These are phyloP conservation scores for Sus cebifrons DNA, from an alignment of 2,797 vertebrate species.

Conservation along the genomic window DNA sequence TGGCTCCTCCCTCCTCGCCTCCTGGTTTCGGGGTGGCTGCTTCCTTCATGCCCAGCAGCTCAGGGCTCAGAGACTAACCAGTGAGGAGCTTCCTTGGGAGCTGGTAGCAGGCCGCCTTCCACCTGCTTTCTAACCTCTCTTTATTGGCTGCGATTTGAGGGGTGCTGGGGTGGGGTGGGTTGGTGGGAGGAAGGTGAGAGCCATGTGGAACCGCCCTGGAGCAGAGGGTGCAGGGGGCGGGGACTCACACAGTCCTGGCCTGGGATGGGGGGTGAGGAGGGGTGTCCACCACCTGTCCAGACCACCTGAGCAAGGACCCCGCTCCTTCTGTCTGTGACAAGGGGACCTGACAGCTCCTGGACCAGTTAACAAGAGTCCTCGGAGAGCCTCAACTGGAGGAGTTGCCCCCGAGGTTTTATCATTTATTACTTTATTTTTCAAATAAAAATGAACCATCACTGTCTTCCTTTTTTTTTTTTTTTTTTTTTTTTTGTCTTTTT, in stretches of 20 bases:
- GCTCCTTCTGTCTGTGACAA: accelerated
- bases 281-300: background rate
- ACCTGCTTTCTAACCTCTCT: background rate
- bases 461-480: no score
- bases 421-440: background rate
- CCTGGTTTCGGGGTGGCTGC: conserved; percentile 14
- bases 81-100: background rate
- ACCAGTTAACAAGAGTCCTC: background rate
- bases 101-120: background rate
- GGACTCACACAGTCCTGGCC: background rate
- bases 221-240: background rate
- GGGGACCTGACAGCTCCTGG: background rate
- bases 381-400: background rate
- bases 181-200: no score
- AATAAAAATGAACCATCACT: background rate
- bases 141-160: background rate
- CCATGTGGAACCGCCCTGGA: no score
- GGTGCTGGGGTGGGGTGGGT: background rate
- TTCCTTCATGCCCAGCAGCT: background rate
- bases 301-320: no score
- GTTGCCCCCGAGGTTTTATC: background rate
- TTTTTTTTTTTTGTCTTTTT: no score
- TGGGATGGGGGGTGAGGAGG: no score
- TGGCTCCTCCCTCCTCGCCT: background rate
- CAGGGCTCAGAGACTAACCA: background rate